Base-by-base conservation (phyloP, 2,888 invertebrate genomes). In the Lasius platythorax region DNA sequence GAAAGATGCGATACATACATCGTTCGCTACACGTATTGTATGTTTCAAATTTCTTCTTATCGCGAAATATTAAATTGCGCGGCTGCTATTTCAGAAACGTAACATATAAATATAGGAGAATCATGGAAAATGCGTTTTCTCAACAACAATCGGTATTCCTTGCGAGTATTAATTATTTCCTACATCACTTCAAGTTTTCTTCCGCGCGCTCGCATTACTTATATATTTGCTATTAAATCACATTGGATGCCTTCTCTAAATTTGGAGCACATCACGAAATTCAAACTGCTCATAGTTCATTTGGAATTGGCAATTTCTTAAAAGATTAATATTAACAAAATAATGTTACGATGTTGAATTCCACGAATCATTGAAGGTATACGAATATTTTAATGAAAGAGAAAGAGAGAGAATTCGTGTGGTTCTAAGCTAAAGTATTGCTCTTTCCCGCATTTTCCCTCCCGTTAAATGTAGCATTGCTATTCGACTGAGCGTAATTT, bases 121-220 rank as follows among this genome's bases (percentile, higher is more conserved):
- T 18, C 12, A 12, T 15, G 0, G 1, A 50, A 33, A 30, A 18
- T 30, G 8, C 11, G 9, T 68, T 15, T 4, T 58, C 18, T 40
- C 8, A 50, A 50, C 12, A 68, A 40, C 0, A 8, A 18, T 67
- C 15, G 15, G 5, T 6, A 50, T 75, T 46, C 4, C 11, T 5
- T 23, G 11, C 5, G 3, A 64, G 3, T 46, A 64, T 76, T 76
- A 40, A 75, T 76, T 76, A 53, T 67, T 67, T 76, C 40, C 12
- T 67, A 53, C 12, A 33, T 9, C 3, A 1, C 3, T 76, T 67
- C 28, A 53, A 66, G 3, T 3, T 50, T 53, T 23, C 18, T 40
- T 37, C 8, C n/a, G 18, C 50, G 2, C n/a, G 2, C n/a, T 33
- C 30, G 1, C 2, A n/a, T 74, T 28, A 28, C 4, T 74, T 66